Conservation (phyloP, 2,797 vertebrate species). For the Phyllotis vaccarum region DNA sequence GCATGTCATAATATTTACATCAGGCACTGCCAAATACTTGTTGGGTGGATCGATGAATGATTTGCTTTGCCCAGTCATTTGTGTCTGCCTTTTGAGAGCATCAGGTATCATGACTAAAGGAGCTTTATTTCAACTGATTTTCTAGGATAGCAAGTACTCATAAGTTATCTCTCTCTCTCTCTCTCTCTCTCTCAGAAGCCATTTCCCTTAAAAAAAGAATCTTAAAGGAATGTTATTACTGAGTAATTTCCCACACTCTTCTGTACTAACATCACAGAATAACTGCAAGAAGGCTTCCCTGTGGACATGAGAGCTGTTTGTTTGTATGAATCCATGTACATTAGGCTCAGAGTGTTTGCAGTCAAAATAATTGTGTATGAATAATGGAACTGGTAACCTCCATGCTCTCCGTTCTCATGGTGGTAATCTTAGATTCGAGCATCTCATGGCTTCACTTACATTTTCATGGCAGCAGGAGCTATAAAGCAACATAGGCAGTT, state of each 20-base stretch:
- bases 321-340: background rate
- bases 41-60: background rate
- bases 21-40: background rate
- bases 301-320: background rate
- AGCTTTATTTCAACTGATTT: background rate
- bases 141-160: background rate
- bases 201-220: slow-evolving; percentile 37
- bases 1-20: background rate
- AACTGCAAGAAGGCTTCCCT: background rate
- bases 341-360: background rate
- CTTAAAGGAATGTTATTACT: slow-evolving; percentile 17
- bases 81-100: background rate
- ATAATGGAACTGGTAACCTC: background rate
- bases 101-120: background rate
- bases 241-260: background rate
- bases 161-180: background rate
- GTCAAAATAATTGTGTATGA: background rate
- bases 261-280: background rate
- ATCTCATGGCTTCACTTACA: background rate
- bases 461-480: background rate
- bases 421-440: background rate
- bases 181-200: background rate
- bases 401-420: background rate
- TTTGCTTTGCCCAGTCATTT: background rate
- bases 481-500: background rate